Conservation (phyloP, 37 sponge, comb jelly and placozoan genomes). For the Cliona cf. orientalis region DNA sequence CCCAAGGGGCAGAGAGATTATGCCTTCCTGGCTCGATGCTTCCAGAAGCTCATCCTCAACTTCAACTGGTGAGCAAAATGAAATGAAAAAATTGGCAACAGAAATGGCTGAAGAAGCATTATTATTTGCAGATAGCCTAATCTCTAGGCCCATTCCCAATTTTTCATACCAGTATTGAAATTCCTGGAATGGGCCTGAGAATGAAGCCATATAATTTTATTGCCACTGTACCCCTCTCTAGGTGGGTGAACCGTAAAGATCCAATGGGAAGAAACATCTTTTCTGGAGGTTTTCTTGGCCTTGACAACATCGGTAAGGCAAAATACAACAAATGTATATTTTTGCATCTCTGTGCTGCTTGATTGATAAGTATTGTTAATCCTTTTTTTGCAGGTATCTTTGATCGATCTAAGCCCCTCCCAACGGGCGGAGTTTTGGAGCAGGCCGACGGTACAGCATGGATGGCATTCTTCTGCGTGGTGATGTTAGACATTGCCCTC, state of each 20-base stretch:
- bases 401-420: constrained; percentile 93
- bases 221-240: constrained; percentile 24
- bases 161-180: background rate
- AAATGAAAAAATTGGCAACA: background rate
- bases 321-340: background rate
- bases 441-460: constrained; percentile 99
- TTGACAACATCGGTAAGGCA: constrained; percentile 92
- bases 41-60: constrained; percentile 96
- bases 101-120: too few species aligned
- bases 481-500: constrained; percentile 93
- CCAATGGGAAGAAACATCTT: constrained; percentile 94
- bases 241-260: constrained; percentile 98
- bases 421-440: constrained; percentile 87
- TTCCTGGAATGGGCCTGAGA: background rate
- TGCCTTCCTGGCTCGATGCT: constrained; percentile 79
- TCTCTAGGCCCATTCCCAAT: too few species aligned
- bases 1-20: constrained; percentile 81
- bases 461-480: constrained; percentile 97
- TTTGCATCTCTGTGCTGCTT: background rate
- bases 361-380: background rate
- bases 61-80: constrained; percentile 88
- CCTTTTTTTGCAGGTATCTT: constrained; percentile 62
- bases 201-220: background rate
- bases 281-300: constrained; percentile 93
- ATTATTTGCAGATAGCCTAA: too few species aligned